Evolutionary conservation across 2,797 vertebrate species (phyloP).

Genomic region (Esox masquinongy): DNA sequence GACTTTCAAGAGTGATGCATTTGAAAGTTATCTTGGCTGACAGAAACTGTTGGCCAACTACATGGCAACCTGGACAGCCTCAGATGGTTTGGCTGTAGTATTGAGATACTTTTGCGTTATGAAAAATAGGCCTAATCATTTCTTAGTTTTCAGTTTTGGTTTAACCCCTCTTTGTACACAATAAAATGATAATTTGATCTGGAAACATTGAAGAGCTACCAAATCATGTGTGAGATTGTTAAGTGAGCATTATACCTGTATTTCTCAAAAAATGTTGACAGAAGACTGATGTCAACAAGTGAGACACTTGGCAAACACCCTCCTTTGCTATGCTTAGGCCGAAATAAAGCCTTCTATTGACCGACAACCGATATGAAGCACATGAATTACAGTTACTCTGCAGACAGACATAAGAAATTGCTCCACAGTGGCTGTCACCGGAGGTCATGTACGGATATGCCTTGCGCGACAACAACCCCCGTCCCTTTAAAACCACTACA

Average conservation of each 20-base stretch:
- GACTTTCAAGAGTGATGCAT: slow-evolving; percentile 35
- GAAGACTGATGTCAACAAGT: slow-evolving; percentile 45
- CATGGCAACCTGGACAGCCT: slow-evolving; percentile 53
- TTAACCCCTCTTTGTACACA: background rate
- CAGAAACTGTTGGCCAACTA: slow-evolving; percentile 65
- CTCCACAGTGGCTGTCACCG: slow-evolving; percentile 28
- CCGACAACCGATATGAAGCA: slow-evolving; percentile 65
- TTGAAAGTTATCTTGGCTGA: slow-evolving; percentile 51
- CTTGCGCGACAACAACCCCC: slow-evolving; percentile 46
- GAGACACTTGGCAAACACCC: slow-evolving; percentile 60
- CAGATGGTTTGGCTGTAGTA: slow-evolving; percentile 49
- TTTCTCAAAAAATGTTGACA: background rate
- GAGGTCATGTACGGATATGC: slow-evolving; percentile 54
- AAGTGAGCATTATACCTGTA: slow-evolving; percentile 1
- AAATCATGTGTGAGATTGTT: background rate
- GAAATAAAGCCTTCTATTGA: slow-evolving; percentile 51
- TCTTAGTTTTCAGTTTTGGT: slow-evolving; percentile 4
- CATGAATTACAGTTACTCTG: slow-evolving; percentile 52
- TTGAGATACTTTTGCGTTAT: slow-evolving; percentile 34
- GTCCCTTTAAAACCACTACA: slow-evolving; percentile 68
- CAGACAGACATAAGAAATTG: slow-evolving; percentile 49
- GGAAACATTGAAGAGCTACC: background rate
- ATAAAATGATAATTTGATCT: background rate
- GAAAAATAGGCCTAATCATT: slow-evolving; percentile 21
- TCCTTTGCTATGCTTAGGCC: slow-evolving; percentile 49